Percentiles rank a stretch among this genome's conserved stretches.
Conservation (phyloP, 2,888 invertebrate species). For the Platycnemis pennipes region DNA sequence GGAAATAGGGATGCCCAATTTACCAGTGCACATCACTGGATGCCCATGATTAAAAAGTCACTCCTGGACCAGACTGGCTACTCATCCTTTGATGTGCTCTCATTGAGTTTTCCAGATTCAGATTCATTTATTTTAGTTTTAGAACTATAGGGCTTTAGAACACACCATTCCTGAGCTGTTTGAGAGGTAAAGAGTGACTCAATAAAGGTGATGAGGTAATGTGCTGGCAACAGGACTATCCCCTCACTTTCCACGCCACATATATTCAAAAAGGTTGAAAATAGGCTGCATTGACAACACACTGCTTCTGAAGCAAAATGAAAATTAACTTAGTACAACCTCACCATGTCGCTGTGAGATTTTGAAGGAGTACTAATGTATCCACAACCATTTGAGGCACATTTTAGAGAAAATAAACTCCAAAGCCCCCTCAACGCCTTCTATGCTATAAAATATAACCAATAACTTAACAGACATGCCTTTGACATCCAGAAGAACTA, state of each 20-base stretch:
- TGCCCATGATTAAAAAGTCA: neutral
- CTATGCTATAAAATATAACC: slow-evolving; percentile 26
- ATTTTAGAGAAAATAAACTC: slow-evolving; percentile 34
- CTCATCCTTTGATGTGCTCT: slow-evolving; percentile 26
- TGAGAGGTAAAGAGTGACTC: slow-evolving; percentile 57
- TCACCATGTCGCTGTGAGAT: slow-evolving; percentile 39
- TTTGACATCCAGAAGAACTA: slow-evolving; percentile 42
- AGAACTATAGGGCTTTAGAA: slow-evolving; percentile 34
- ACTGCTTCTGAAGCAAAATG: slow-evolving; percentile 59
- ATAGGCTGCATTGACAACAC: slow-evolving; percentile 62
- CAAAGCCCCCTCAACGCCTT: slow-evolving; percentile 40
- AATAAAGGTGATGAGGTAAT: neutral
- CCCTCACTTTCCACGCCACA: slow-evolving; percentile 58
- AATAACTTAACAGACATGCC: slow-evolving; percentile 60
- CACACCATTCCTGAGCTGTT: slow-evolving; percentile 65
- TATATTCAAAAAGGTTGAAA: slow-evolving; percentile 55
- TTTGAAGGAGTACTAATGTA: slow-evolving; percentile 54
- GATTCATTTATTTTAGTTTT: neutral
- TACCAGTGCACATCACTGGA: slow-evolving; percentile 40
- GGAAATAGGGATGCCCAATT: slow-evolving; percentile 57
- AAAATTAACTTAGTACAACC: slow-evolving; percentile 61
- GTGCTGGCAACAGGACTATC: slow-evolving; percentile 44
- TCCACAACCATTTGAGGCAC: slow-evolving; percentile 62
- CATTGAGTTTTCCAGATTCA: neutral
- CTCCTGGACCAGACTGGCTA: neutral